Evolutionary conservation across 2,113 vertebrate species (phyloP).

Genomic region (Meles meles): DNA sequence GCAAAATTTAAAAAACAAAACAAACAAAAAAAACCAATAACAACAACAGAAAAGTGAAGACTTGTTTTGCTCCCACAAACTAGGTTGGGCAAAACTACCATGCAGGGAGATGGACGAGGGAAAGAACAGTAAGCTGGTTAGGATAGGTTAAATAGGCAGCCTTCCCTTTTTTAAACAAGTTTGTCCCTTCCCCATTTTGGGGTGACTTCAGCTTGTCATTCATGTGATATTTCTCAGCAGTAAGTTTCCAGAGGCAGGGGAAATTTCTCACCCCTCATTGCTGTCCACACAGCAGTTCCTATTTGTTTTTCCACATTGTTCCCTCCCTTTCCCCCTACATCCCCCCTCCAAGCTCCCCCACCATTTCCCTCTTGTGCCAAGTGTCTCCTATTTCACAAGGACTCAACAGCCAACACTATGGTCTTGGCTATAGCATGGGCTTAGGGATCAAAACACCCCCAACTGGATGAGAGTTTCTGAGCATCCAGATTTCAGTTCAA

Average conservation of each 20-base stretch:
- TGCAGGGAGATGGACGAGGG: background rate
- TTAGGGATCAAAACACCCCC: background rate
- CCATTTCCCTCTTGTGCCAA: no score
- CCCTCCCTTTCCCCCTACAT: no score
- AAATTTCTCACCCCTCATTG: background rate
- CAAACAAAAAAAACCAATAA: background rate
- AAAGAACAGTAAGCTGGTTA: background rate
- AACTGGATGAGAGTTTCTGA: background rate
- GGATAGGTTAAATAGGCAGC: no score
- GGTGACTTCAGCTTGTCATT: background rate
- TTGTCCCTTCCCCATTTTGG: background rate
- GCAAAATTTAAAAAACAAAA: background rate
- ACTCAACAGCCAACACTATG: background rate
- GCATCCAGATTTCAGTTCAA: background rate
- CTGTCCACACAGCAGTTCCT: background rate
- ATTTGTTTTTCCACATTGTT: background rate
- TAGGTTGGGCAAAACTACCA: background rate
- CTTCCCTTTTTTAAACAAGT: background rate
- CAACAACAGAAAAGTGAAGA: background rate
- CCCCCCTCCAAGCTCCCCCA: fast-evolving
- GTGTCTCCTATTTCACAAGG: background rate
- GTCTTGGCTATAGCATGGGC: background rate
- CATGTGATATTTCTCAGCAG: background rate
- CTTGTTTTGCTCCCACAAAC: background rate
- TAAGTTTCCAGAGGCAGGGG: background rate